These are phyloP conservation scores for Lepus timidus DNA, from an alignment of 2,113 vertebrate genomes.

Conservation along the genomic window DNA sequence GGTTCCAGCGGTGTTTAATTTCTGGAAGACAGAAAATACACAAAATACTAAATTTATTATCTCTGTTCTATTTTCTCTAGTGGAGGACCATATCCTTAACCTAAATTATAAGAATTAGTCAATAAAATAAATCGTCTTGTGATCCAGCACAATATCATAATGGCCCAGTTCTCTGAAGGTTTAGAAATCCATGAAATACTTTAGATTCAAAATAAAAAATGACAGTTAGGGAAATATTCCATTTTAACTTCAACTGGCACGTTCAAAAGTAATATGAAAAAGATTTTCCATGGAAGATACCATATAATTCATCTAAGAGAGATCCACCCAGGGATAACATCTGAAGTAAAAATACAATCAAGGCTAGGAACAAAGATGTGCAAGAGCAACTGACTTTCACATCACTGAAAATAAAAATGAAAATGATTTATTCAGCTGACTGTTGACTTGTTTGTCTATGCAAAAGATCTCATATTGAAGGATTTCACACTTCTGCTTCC, in stretches of 20 bases:
- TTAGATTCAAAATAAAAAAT: conserved; percentile 36
- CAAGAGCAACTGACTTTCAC: neutral
- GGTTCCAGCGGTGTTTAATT: conserved; percentile 88
- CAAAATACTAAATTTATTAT: conserved; percentile 39
- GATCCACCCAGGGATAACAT: neutral
- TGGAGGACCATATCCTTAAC: neutral
- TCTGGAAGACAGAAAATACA: conserved; percentile 85
- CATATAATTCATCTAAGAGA: conserved; percentile 31
- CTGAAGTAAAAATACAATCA: neutral
- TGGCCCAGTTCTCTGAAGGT: neutral
- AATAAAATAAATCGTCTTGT: conserved; percentile 17
- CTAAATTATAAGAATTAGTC: conserved; percentile 25
- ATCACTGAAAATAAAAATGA: conserved; percentile 46
- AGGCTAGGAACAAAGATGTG: neutral
- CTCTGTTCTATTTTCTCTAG: neutral
- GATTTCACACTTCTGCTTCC: neutral
- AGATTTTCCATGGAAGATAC: neutral
- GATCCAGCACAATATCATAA: neutral
- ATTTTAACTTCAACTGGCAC: neutral
- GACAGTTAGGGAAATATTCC: neutral
- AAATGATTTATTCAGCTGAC: conserved; percentile 69
- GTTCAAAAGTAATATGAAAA: conserved; percentile 33
- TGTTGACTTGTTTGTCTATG: conserved; percentile 53
- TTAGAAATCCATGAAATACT: conserved; percentile 36
- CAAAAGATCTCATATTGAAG: conserved; percentile 7